Percentiles rank a stretch among this genome's conserved stretches.
Evolutionary conservation across 2,797 vertebrate genomes (phyloP).

Genomic region (Staurois parvus): DNA sequence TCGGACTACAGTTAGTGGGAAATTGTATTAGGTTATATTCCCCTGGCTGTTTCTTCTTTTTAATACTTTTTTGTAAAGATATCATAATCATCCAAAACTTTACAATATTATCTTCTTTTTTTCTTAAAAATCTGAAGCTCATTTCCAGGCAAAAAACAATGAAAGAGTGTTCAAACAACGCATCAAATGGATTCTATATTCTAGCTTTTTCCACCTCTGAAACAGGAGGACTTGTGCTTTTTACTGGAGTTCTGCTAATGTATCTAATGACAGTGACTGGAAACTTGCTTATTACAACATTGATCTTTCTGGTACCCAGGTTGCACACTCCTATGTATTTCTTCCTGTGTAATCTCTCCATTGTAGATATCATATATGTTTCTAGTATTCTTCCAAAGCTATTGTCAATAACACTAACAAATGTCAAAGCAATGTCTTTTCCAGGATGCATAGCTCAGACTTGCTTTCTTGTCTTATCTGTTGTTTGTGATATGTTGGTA

Average conservation of each 20-base stretch:
- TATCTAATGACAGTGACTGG: background rate
- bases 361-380: background rate
- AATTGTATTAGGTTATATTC: no score
- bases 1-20: no score
- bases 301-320: background rate
- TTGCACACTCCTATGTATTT: slow-evolving; percentile 7
- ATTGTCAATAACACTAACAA: background rate
- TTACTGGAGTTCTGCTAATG: background rate
- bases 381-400: slow-evolving; percentile 15
- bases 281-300: background rate
- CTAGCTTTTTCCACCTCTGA: background rate
- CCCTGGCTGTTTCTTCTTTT: no score
- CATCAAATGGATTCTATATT: background rate
- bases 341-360: background rate
- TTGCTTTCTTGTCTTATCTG: slow-evolving; percentile 65
- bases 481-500: background rate
- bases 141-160: background rate
- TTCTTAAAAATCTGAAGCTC: no score
- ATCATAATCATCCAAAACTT: no score
- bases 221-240: background rate
- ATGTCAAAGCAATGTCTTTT: slow-evolving; percentile 27
- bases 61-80: no score
- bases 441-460: slow-evolving; percentile 57
- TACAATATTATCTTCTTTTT: no score
- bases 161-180: background rate